These are phyloP conservation scores for Terebella lapidaria DNA, from an alignment of 2,888 invertebrate genomes.

Conservation along the genomic window DNA sequence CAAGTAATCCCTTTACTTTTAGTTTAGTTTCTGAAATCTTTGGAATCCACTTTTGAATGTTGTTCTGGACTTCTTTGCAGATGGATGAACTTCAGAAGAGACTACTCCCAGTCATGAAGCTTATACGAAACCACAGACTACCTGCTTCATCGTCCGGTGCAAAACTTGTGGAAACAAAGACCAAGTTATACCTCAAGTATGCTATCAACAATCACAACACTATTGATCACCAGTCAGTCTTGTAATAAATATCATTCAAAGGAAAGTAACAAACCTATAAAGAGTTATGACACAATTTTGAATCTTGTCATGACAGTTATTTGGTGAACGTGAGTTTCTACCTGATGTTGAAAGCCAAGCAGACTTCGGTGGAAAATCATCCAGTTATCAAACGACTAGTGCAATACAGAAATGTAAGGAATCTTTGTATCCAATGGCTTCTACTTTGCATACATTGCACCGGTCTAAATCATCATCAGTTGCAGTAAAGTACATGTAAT, in stretches of 20 bases:
- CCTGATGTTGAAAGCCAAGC: slow-evolving; percentile 74
- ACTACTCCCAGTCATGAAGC: slow-evolving; percentile 65
- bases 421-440: not conserved
- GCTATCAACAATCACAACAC: not conserved
- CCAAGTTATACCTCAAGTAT: slow-evolving; percentile 58
- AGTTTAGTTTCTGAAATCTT: too few species aligned
- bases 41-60: too few species aligned
- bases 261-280: not conserved
- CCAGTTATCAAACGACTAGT: slow-evolving; percentile 82
- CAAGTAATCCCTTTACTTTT: too few species aligned
- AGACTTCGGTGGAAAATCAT: slow-evolving; percentile 70
- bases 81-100: slow-evolving; percentile 64
- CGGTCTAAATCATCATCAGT: too few species aligned
- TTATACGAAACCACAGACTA: slow-evolving; percentile 63
- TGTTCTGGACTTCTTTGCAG: too few species aligned
- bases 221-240: not conserved
- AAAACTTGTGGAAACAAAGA: slow-evolving; percentile 68
- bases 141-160: slow-evolving; percentile 62
- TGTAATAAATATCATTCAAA: slow-evolving; percentile 68
- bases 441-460: too few species aligned
- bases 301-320: slow-evolving; percentile 62
- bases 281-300: not conserved
- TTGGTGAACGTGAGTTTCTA: slow-evolving; percentile 82
- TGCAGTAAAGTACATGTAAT: too few species aligned
- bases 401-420: slow-evolving; percentile 61